A percentile compares a stretch with the other conserved stretches of the same genome.
Evolutionary conservation across 2,113 vertebrate genomes (phyloP).

Genomic region (Onychorhynchus coronatus): DNA sequence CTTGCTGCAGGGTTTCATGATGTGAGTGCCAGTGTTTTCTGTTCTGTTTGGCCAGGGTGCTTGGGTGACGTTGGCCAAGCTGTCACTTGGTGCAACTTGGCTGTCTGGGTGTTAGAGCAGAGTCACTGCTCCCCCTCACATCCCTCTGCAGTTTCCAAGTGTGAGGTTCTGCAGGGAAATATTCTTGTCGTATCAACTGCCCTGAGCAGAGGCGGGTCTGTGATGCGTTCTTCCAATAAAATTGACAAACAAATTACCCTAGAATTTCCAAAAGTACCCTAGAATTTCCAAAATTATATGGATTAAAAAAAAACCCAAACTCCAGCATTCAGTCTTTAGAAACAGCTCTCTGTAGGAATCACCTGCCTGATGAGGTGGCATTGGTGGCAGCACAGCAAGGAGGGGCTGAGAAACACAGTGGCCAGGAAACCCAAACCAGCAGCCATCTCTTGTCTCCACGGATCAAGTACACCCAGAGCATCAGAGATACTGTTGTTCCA

Average conservation of each 20-base stretch:
- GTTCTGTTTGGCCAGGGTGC: background rate
- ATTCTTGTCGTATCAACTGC: background rate
- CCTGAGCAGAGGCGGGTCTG: background rate
- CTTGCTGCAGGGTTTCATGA: accelerated
- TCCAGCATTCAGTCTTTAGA: background rate
- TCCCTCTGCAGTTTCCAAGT: accelerated
- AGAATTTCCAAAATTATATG: background rate
- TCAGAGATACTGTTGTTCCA: background rate
- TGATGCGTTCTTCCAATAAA: background rate
- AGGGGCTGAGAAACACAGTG: background rate
- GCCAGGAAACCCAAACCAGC: background rate
- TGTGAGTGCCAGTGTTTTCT: accelerated
- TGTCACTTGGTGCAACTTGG: accelerated
- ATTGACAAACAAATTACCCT: background rate
- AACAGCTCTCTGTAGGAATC: background rate
- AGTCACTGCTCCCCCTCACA: background rate
- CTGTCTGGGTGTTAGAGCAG: accelerated
- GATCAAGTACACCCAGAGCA: background rate
- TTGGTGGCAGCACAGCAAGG: background rate
- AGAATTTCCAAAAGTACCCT: background rate
- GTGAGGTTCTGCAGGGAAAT: background rate
- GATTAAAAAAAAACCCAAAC: background rate
- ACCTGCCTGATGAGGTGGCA: background rate
- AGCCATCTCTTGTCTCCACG: background rate
- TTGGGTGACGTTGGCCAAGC: background rate